phyloP scores from a whole-genome alignment of 2,888 invertebrate genomes.

The Panopea generosa region DNA sequence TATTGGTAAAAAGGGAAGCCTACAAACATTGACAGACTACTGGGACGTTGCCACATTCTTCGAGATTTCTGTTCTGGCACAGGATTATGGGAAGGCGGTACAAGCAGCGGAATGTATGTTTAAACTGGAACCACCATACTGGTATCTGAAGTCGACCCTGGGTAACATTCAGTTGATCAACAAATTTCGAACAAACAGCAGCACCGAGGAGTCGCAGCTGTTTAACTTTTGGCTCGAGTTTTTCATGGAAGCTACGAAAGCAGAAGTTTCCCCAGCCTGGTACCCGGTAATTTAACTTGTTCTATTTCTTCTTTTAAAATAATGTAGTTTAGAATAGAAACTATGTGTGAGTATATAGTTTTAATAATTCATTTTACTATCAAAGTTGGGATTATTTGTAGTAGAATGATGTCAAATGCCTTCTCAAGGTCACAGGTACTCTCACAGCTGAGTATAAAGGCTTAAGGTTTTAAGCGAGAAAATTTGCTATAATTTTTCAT shows the following conservation, averaged over 20 bases:
- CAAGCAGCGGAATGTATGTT: constrained; percentile 93
- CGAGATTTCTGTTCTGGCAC: constrained; percentile 98
- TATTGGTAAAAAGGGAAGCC: constrained; percentile 98
- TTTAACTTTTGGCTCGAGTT: constrained; percentile 99
- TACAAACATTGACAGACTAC: constrained; percentile 96
- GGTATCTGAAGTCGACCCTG: constrained; percentile 91
- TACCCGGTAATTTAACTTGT: constrained; percentile 93
- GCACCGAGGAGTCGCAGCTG: constrained; percentile 87
- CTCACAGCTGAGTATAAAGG: too few species aligned
- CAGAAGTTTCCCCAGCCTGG: constrained; percentile 92
- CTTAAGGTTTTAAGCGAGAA: too few species aligned
- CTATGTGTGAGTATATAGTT: too few species aligned
- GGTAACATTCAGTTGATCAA: constrained; percentile 95
- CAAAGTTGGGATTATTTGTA: too few species aligned
- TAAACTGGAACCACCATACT: constrained; percentile 86
- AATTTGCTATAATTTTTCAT: too few species aligned
- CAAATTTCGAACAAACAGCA: constrained; percentile 89
- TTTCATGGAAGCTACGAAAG: constrained; percentile 96
- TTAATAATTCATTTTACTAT: too few species aligned
- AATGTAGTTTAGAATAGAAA: background rate
- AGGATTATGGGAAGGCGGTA: constrained; percentile 98
- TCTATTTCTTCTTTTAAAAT: background rate
- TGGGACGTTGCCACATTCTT: constrained; percentile 99
- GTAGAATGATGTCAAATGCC: too few species aligned
- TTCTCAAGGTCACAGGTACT: too few species aligned